Base-by-base conservation (phyloP, 2,113 vertebrate genomes). In the Urocynchramus pylzowi region DNA sequence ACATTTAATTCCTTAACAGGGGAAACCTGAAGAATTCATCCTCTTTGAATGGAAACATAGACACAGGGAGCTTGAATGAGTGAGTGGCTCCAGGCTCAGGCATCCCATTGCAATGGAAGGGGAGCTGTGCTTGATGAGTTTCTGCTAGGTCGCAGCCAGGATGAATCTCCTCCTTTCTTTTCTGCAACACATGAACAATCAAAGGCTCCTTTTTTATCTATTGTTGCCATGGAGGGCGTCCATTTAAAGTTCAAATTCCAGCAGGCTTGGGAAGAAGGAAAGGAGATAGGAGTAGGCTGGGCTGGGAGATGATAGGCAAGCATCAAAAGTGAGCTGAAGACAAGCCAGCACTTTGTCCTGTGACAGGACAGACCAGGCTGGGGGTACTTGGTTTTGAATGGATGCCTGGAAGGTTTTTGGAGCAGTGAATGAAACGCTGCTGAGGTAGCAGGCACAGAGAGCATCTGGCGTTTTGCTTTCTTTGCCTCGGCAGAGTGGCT, bases 191-290 rank as follows among this genome's bases (percentile, higher is more conserved):
- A 95, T 97, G 97, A 98, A 96, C 98, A 98, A 97, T 98, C 98
- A 98, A 98, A 98, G 97, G 92, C 93, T 96, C 84, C 89, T 96
- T 97, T 98, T 97, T 97, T 97, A 97, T 97, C 97, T 97, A 94
- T 98, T 98, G 97, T 98, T 97, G 71, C 91, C 80, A 44, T 63
- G 83, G 92, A 96, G 90, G 97, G 90, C 74, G 13, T 97, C 97
- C 98, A 97, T 97, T 98, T 98, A 97, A 97, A 97, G 97, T 97
- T 97, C 91, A 93, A 95, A 97, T 97, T 98, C 98, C 98, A 94
- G 93, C 92, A 96, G 97, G 94, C 98, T 98, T 97, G 97, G 94
- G 96, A 97, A 97, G 96, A 96, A 95, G 96, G 96, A 94, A 95
- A 93, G 93, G 84, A 95, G 97, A 97, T 97, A 97, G 96, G 90